Base-by-base conservation (phyloP, 2,888 invertebrate genomes). In the Drosophila peninsularis region DNA sequence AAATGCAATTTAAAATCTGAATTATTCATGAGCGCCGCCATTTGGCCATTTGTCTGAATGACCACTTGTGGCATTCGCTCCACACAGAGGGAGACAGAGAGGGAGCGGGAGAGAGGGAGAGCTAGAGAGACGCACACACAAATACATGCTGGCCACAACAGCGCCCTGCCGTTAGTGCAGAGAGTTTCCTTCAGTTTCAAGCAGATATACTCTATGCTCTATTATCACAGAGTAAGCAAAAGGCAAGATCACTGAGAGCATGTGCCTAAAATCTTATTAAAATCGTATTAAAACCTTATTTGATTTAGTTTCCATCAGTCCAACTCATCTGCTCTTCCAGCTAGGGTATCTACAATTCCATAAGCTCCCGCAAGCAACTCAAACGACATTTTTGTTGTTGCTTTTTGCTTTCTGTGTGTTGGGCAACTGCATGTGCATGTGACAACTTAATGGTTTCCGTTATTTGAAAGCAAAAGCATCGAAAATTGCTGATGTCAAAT, bases 31-130 rank as follows among this genome's bases (percentile, higher is more conserved):
- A 86, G 86, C 69, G 62, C 67, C 88, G 78, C 89, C 84, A 89
- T 85, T 85, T 89, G 85, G 89, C 89, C 88, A 85, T 85, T 85
- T 85, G 84, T 89, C 89, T 85, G 84, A 89, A 89, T 88, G 85
- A 85, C 85, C 85, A 85, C 85, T 85, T 85, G 85, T 85, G 85
- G 85, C 89, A 89, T 85, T 82, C 76, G 75, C 69, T 34, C 21
- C 39, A 10, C 17, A 49, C 49, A 13, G 34, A 30, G 41, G 19
- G 42, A 52, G 41, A 39, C 24, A 30, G 30, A 30, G 7, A 7
- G 30, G 7, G 27, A 30, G 6, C 3, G 27, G 6, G 30, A 30
- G 30, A 30, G 30, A 30, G 30, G 10, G 30, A 2, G 30, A 10
- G 30, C 1, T 9, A 30, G 30, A 10, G 30, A 10, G 32, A 32